Percentiles rank a stretch among this genome's conserved stretches.
Conservation (phyloP, 2,113 vertebrate species). For the Clarias batrachus region DNA sequence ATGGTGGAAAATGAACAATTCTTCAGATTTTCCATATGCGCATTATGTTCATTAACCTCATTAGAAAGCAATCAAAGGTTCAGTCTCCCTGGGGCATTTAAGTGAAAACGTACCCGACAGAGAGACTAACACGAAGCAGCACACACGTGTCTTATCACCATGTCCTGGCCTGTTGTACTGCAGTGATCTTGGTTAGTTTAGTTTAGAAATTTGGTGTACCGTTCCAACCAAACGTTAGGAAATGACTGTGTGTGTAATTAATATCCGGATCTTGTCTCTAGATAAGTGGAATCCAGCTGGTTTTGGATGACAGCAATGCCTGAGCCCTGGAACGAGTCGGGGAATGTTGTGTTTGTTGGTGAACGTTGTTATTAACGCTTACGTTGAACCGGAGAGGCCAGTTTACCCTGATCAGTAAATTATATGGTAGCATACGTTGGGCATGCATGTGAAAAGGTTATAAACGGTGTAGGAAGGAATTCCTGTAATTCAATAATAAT, state of each 20-base stretch:
- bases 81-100: neutral
- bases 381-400: conserved; percentile 17
- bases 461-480: neutral
- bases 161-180: conserved; percentile 1
- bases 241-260: conserved; percentile 53
- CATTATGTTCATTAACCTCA: conserved; percentile 2
- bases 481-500: neutral
- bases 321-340: conserved; percentile 38
- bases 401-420: conserved; percentile 10
- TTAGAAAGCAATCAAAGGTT: neutral
- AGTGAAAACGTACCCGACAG: neutral
- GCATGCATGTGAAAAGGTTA: neutral
- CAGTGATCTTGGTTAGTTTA: neutral
- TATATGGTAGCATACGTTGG: neutral
- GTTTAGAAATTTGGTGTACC: neutral
- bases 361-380: conserved; percentile 23
- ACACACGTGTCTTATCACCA: neutral
- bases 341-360: conserved; percentile 39
- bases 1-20: neutral
- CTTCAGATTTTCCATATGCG: neutral
- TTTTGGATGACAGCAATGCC: conserved; percentile 44
- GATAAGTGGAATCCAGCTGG: conserved; percentile 24
- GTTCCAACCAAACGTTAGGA: conserved; percentile 8
- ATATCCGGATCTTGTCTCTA: conserved; percentile 55
- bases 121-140: neutral